phyloP scores from a whole-genome alignment of 2,888 invertebrate genomes.

The Callyntrura guangdongensis region DNA sequence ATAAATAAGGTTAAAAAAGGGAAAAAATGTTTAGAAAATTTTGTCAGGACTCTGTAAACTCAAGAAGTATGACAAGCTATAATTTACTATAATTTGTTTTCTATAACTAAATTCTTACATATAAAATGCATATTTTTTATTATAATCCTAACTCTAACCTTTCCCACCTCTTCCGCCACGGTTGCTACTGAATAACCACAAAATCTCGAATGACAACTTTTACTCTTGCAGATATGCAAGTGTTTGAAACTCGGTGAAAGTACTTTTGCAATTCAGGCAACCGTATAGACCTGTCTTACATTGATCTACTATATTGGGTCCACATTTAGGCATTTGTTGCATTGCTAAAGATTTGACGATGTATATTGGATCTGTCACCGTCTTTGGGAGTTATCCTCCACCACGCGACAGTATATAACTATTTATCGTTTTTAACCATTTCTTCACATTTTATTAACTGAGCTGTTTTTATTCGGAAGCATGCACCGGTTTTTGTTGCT shows the following conservation, averaged over 20 bases:
- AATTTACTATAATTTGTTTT: neutral
- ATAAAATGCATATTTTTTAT: neutral
- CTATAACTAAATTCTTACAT: neutral
- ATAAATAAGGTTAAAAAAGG: no score
- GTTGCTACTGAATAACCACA: neutral
- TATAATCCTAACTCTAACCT: no score
- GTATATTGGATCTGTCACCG: no score
- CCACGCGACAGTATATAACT: no score
- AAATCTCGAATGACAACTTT: conserved; percentile 23
- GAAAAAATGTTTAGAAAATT: neutral
- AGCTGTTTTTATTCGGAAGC: neutral
- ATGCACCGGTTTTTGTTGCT: neutral
- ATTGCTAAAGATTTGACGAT: no score
- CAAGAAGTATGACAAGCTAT: neutral
- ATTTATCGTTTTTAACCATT: no score
- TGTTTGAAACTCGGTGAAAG: neutral
- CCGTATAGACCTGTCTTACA: no score
- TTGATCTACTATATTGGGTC: no score
- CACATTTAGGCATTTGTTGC: no score
- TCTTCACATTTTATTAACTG: no score
- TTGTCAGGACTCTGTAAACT: neutral
- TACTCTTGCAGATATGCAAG: neutral
- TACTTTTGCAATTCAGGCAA: neutral
- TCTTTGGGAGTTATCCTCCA: no score
- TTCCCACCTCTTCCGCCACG: neutral